Evolutionary conservation across 2,113 vertebrate genomes (phyloP).

Genomic region (Cebidichthys violaceus): DNA sequence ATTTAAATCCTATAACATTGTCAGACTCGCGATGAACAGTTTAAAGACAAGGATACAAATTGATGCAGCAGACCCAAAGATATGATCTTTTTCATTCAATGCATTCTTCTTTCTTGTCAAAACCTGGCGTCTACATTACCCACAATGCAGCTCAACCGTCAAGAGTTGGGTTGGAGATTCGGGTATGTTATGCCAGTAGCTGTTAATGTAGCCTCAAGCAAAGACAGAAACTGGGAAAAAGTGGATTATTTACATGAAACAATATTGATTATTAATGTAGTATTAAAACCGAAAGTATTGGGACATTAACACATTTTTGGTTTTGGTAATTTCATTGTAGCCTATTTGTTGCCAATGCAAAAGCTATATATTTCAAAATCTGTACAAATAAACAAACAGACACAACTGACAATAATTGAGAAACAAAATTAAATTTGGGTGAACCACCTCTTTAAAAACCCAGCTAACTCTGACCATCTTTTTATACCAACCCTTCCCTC

Average conservation of each 20-base stretch:
- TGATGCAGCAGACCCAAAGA: not conserved
- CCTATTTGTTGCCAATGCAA: not conserved
- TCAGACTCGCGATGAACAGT: not conserved
- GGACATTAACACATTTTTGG: not conserved
- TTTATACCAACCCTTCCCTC: not conserved
- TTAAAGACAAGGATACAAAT: not conserved
- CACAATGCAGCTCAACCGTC: no score
- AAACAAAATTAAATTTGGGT: not conserved
- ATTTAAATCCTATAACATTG: not conserved
- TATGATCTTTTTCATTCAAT: not conserved
- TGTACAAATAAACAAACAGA: not conserved
- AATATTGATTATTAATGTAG: not conserved
- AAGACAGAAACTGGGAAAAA: not conserved
- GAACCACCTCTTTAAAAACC: not conserved
- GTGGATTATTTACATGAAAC: not conserved
- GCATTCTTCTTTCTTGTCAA: not conserved
- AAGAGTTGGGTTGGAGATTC: no score
- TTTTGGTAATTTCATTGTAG: not conserved
- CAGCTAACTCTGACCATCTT: constrained; percentile 1
- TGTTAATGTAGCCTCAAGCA: no score
- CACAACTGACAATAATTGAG: not conserved
- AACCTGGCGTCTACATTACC: not conserved
- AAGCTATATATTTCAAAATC: not conserved
- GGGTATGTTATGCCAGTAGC: no score
- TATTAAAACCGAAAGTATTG: not conserved